Conservation (phyloP, 2,797 vertebrate genomes). For the Spea hammondii region DNA sequence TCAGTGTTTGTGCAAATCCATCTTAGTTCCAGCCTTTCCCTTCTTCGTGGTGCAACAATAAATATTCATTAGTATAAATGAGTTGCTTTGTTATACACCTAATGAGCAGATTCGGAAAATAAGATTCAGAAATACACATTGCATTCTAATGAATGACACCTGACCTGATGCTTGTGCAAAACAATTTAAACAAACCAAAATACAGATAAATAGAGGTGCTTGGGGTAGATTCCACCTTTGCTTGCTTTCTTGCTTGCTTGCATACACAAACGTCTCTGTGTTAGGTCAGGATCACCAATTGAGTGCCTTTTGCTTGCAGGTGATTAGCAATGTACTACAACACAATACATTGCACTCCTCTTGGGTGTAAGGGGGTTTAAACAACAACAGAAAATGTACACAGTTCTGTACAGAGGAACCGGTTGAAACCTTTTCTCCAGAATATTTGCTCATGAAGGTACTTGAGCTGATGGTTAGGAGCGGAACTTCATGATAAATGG, state of each 20-base stretch:
- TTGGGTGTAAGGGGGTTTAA: slow-evolving; percentile 4
- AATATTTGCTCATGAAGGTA: not conserved
- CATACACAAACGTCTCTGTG: slow-evolving; percentile 7
- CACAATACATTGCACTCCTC: not conserved
- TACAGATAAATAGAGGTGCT: slow-evolving; percentile 5
- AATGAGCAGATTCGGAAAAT: not conserved
- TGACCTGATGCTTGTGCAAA: not conserved
- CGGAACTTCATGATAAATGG: slow-evolving; percentile 86
- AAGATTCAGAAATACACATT: not conserved
- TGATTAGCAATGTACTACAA: not conserved
- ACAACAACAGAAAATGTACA: slow-evolving; percentile 11
- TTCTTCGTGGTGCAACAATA: not conserved
- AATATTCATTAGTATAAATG: not conserved
- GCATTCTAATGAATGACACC: not conserved
- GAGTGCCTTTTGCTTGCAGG: not conserved
- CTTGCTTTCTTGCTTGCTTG: slow-evolving; percentile 14
- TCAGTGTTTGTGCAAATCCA: not conserved
- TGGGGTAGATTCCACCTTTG: not conserved
- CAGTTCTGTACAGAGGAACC: slow-evolving; percentile 27
- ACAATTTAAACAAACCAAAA: not conserved
- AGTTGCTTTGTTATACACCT: not conserved
- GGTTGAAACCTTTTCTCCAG: not conserved
- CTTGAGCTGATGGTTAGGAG: slow-evolving; percentile 62
- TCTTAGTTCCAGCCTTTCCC: not conserved
- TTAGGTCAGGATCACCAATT: no score